Evolutionary conservation across 2,113 vertebrate genomes (phyloP), one percentile per base, ranked within the genome.

Genomic region (Mormyrus iriodes): DNA sequence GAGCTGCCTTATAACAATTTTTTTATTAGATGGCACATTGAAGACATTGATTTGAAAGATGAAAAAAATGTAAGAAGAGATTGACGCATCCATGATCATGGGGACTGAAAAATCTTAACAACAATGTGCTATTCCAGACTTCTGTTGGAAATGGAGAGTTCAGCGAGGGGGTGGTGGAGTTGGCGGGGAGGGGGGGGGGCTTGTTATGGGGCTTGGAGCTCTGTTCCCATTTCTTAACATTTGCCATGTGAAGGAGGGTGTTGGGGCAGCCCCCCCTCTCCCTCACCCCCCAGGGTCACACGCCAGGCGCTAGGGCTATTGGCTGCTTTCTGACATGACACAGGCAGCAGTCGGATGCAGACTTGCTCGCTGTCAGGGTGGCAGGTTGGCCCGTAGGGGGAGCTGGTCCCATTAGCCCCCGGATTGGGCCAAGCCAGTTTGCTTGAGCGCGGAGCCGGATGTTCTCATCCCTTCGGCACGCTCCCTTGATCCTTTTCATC

Each of bases 141-240:
- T 53, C 35, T 61, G 52, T 61, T 42, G 53, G 52, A 21, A 87
- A 6, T 48, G 4, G 51, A 87, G 51, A 58, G 31, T 58, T 9
- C 52, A 88, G 51, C 4, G 39, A 51, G 86, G 84, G 24, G 52
- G 58, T 48, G 21, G 48, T 53, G 86, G 39, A 13, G 24, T 61
- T 0, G 46, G 88, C 84, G 89, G 21, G 46, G 86, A 27, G 92
- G 93, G 4, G 1, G 0, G 94, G 93, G 92, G 92, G 90, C 93
- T 95, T 95, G 93, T 93, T 92, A 93, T 91, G 90, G 92, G 91
- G 91, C 92, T 95, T 91, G 89, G 91, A 95, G 95, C 92, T 82
- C 94, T 95, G 10, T 94, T 94, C 95, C 90, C 94, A 95, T 96
- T 94, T 92, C 93, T 92, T 96, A 95, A 95, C 92, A 89, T 93